Conservation (phyloP, 1,140 invertebrate species). For the Drosophila orena region DNA sequence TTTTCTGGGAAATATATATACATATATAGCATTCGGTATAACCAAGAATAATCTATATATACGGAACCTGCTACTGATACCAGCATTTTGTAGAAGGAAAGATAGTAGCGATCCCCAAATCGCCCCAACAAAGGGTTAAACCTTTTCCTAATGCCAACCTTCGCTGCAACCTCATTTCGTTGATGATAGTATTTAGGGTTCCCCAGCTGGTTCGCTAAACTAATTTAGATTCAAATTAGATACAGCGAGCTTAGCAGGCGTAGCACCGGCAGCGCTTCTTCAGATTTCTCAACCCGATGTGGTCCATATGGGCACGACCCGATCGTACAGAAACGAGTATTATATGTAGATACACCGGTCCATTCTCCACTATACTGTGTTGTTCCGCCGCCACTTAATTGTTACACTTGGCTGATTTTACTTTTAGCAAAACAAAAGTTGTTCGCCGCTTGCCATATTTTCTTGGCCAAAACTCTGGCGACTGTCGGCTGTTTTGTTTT, state of each 20-base stretch:
- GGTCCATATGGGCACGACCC: constrained; percentile 68
- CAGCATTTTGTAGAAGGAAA: background rate
- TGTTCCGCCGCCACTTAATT: constrained; percentile 76
- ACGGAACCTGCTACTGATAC: no score
- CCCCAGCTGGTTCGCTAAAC: constrained; percentile 54
- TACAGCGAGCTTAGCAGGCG: constrained; percentile 73
- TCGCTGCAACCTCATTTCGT: constrained; percentile 32
- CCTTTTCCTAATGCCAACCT: constrained; percentile 30
- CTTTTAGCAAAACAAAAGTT: constrained; percentile 80
- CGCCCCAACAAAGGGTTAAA: background rate
- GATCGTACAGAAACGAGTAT: constrained; percentile 45
- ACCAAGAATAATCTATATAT: no score
- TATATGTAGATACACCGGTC: constrained; percentile 9
- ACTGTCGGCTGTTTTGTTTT: constrained; percentile 19
- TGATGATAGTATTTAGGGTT: constrained; percentile 32
- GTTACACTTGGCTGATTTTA: constrained; percentile 83
- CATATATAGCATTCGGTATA: background rate
- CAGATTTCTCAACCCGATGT: constrained; percentile 69
- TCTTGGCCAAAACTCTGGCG: constrained; percentile 47
- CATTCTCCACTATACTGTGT: constrained; percentile 27
- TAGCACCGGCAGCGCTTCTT: constrained; percentile 72
- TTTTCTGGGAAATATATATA: background rate
- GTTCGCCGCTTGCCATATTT: constrained; percentile 74
- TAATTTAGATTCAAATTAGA: constrained; percentile 82
- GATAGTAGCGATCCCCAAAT: background rate